phyloP scores from a whole-genome alignment of 2,113 vertebrate species.

The Heteronetta atricapilla region DNA sequence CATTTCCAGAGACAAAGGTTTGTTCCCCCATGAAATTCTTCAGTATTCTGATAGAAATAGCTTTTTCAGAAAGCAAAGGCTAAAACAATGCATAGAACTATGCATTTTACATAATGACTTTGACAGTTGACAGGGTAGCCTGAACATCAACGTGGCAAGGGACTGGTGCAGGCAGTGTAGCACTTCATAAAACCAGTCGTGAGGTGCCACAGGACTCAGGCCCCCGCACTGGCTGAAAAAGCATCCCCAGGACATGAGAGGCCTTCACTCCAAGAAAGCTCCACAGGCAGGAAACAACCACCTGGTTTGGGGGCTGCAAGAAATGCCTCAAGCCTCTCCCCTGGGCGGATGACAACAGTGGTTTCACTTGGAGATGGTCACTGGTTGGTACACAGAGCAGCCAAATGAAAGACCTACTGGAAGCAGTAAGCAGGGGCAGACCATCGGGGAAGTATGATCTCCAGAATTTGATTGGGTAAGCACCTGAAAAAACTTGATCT shows the following conservation, averaged over 20 bases:
- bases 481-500: background rate
- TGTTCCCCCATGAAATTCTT: background rate
- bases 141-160: background rate
- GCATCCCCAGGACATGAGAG: fast-evolving
- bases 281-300: background rate
- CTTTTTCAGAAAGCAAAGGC: background rate
- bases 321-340: background rate
- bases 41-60: background rate
- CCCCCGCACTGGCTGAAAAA: background rate
- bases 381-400: background rate
- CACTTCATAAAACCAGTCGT: background rate
- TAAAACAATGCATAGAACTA: background rate
- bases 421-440: background rate
- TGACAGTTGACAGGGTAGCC: background rate
- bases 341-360: background rate
- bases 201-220: background rate
- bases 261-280: background rate
- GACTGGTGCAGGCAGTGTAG: background rate
- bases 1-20: background rate
- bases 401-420: background rate
- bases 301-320: background rate
- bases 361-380: background rate
- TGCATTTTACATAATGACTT: background rate
- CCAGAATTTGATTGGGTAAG: background rate
- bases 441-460: fast-evolving